A percentile compares a stretch with the other conserved stretches of the same genome.
Conservation (phyloP, 2,888 invertebrate genomes). For the Monoplex corrugatus region DNA sequence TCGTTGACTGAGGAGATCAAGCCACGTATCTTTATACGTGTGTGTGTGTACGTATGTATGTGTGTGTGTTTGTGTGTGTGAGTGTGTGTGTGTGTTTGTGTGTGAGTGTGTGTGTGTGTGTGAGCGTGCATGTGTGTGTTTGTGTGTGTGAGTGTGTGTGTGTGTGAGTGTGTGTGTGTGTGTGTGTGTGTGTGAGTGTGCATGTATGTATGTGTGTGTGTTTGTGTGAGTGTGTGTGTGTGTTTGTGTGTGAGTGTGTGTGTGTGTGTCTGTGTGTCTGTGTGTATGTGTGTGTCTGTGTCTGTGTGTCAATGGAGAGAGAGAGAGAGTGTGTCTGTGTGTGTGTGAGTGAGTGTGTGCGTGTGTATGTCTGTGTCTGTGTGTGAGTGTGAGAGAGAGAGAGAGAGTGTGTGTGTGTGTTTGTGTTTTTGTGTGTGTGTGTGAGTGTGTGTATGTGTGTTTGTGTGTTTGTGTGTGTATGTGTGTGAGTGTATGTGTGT, state of each 20-base stretch:
- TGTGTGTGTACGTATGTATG: no score
- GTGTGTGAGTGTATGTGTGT: no score
- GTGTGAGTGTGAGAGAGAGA: background rate
- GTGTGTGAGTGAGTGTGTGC: background rate
- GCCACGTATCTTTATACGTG: no score
- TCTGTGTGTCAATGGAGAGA: no score
- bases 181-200: background rate
- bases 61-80: no score
- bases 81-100: no score
- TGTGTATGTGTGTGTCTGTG: background rate
- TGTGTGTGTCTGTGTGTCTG: background rate
- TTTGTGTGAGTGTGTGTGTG: background rate
- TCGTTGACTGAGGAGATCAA: no score
- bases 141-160: no score
- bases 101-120: no score
- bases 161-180: background rate
- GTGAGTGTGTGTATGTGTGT: background rate
- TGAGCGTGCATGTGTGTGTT: no score
- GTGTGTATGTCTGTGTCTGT: background rate
- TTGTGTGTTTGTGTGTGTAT: background rate
- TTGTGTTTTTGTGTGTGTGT: background rate
- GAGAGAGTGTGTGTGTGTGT: background rate
- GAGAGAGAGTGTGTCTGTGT: background rate
- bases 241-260: background rate
- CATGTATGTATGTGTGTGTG: no score